Conservation (phyloP, 2,113 vertebrate genomes). For the Desmodus rotundus region DNA sequence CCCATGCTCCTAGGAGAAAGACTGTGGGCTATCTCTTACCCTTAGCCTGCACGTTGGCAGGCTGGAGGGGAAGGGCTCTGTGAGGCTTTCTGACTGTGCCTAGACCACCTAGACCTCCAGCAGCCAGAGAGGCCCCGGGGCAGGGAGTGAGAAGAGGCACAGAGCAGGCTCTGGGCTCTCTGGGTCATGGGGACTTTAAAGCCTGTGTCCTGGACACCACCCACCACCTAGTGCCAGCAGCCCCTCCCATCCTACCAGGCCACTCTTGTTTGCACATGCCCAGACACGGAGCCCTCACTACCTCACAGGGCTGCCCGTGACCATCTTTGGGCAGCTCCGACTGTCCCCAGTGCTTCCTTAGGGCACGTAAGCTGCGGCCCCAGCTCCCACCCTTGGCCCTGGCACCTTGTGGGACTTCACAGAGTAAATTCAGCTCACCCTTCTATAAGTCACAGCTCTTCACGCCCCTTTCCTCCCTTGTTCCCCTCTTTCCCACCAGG, state of each 20-base stretch:
- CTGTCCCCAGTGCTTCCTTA: not conserved
- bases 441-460: not conserved
- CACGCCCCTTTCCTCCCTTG: not conserved
- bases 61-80: not conserved
- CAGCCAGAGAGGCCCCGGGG: not conserved
- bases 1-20: not conserved
- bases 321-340: slow-evolving; percentile 24
- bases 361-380: not conserved
- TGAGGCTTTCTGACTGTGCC: not conserved
- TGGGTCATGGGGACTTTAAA: not conserved
- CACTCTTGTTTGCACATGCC: not conserved
- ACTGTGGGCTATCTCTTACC: not conserved
- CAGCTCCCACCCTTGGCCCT: not conserved
- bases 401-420: not conserved
- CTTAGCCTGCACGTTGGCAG: not conserved
- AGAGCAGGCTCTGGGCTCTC: not conserved
- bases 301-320: not conserved
- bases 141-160: not conserved
- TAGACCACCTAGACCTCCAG: not conserved
- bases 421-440: not conserved
- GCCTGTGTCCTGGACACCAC: not conserved
- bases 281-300: not conserved
- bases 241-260: not conserved
- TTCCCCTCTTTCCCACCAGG: not conserved
- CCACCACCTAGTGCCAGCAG: no score